A percentile compares a stretch with the other conserved stretches of the same genome.
Evolutionary conservation across 2,888 invertebrate genomes (phyloP).

Genomic region (Allygus modestus): DNA sequence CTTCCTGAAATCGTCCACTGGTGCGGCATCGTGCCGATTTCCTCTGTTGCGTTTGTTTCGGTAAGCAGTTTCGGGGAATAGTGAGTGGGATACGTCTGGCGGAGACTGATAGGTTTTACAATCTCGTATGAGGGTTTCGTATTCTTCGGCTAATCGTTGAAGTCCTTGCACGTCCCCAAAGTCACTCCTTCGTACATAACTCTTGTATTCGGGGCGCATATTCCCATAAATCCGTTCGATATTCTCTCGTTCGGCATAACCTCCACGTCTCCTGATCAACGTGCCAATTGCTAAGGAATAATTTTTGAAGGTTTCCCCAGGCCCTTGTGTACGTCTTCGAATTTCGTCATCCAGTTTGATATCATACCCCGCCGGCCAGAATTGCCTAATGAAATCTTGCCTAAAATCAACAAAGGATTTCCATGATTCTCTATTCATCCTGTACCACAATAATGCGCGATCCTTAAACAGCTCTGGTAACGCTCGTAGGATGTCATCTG

Average conservation of each 20-base stretch:
- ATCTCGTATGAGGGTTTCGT: not conserved
- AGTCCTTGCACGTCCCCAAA: not conserved
- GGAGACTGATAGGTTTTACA: not conserved
- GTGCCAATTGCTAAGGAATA: not conserved
- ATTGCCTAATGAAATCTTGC: not conserved
- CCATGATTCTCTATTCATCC: slow-evolving; percentile 9
- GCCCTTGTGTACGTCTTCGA: not conserved
- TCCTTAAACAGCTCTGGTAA: slow-evolving; percentile 19
- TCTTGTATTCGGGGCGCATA: slow-evolving; percentile 4
- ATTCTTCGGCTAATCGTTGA: not conserved
- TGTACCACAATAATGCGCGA: slow-evolving; percentile 24
- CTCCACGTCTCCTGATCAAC: not conserved
- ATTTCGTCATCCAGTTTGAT: slow-evolving; percentile 1
- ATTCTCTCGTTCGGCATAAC: not conserved
- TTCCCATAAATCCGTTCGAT: slow-evolving; percentile 8
- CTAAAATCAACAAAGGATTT: not conserved
- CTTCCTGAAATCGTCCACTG: not conserved
- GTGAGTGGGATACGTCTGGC: not conserved
- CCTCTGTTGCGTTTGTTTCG: not conserved
- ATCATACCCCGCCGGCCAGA: slow-evolving; percentile 23
- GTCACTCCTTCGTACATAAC: not conserved
- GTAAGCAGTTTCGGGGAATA: not conserved
- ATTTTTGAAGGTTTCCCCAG: slow-evolving; percentile 6
- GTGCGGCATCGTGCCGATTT: not conserved
- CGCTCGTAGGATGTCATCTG: not conserved